Evolutionary conservation across 2,113 vertebrate genomes (phyloP).

Genomic region (Burhinus oedicnemus): DNA sequence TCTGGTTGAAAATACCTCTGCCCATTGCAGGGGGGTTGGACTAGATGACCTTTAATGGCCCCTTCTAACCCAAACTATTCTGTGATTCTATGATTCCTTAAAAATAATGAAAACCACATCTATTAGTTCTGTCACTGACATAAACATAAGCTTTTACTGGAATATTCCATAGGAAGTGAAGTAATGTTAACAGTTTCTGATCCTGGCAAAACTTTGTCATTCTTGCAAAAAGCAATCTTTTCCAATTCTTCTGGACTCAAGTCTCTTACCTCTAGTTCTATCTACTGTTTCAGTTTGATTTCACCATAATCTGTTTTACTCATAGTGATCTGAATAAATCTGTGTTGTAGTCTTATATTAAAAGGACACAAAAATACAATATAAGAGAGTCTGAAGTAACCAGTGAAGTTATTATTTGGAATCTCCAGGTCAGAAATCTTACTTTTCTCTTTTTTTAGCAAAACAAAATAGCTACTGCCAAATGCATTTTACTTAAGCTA

Average conservation of each 20-base stretch:
- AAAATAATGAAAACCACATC: background rate
- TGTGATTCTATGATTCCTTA: background rate
- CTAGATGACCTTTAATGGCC: background rate
- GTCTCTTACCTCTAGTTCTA: background rate
- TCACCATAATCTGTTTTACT: background rate
- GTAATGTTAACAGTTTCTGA: background rate
- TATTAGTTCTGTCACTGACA: background rate
- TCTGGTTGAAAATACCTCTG: background rate
- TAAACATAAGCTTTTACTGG: background rate
- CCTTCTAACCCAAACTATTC: background rate
- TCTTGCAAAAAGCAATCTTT: background rate
- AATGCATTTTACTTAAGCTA: background rate
- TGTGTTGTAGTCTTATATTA: background rate
- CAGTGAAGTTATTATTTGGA: background rate
- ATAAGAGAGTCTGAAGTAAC: background rate
- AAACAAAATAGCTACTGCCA: background rate
- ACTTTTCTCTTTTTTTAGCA: background rate
- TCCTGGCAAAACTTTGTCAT: background rate
- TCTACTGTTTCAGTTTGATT: background rate
- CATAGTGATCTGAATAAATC: background rate
- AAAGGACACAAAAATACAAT: background rate
- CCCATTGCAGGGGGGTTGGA: background rate
- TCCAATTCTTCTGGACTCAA: background rate
- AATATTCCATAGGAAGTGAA: background rate
- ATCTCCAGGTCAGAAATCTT: background rate